Base-by-base conservation (phyloP, 2,113 vertebrate genomes). In the Ancistrus triradiatus region DNA sequence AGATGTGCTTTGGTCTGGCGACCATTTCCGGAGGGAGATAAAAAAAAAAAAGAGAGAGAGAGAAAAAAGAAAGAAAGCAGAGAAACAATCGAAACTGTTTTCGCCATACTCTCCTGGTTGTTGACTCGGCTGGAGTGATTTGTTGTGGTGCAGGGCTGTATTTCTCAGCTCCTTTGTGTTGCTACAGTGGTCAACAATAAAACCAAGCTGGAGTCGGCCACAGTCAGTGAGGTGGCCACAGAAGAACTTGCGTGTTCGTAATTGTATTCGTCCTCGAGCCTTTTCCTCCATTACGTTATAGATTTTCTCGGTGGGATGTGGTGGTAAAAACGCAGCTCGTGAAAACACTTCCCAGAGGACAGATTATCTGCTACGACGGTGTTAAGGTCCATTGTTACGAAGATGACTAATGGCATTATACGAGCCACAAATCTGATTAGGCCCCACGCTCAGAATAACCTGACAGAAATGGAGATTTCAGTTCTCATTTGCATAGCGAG, bases 221-320 rank as follows among this genome's bases (percentile, higher is more conserved):
- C 55, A 31, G 27, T 33, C 22, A 64, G 70, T 40, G 56, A 53
- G 64, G 59, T 63, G 48, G 31, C 7, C 17, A 35, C 51, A 47
- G 63, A 55, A 65, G 40, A 52, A 18, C 35, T 58, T 68, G 63
- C 68, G 65, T 68, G n/a, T 59, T 73, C 42, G 60, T 68, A 68
- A 73, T 73, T 68, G 70, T 73, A 64, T 68, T 73, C 65, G 50
- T 68, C 61, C 70, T 59, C 65, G 43, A 73, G 65, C 56, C 43
- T 59, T 68, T 73, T 68, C 47, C 55, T n/a, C 65, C 42, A 68
- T 68, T 73, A 73, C 25, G 46, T 59, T 73, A 68, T 73, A 63
- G 70, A 68, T 73, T 68, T 64, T 73, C 59, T 73, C 70, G 48
- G 47, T 68, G 55, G 59, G 53, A 55, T 73, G 70, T 48, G 65